Conservation (phyloP, 1,140 invertebrate genomes). For the Pachyrhynchus sulphureomaculatus region DNA sequence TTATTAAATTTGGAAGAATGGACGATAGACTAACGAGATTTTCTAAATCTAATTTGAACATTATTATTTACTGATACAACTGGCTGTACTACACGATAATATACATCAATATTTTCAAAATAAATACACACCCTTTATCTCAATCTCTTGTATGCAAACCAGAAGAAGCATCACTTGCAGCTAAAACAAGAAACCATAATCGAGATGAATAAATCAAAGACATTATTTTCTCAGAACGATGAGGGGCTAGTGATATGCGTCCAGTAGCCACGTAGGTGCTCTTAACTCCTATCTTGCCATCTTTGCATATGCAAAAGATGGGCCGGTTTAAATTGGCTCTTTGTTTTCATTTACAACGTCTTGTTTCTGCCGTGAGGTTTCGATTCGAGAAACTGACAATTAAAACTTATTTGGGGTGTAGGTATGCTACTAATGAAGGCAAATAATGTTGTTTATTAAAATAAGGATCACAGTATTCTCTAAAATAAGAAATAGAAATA, state of each 20-base stretch:
- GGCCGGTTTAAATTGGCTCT: constrained; percentile 46
- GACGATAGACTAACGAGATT: too few species aligned
- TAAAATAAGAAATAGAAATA: too few species aligned
- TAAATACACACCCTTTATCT: background rate
- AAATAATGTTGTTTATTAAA: background rate
- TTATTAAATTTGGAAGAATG: too few species aligned
- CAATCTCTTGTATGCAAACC: constrained; percentile 15
- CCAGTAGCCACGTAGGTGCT: constrained; percentile 36
- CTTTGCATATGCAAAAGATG: constrained; percentile 35
- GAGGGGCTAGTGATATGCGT: constrained; percentile 34
- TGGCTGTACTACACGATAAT: too few species aligned
- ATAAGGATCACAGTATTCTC: too few species aligned
- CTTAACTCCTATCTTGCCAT: constrained; percentile 27
- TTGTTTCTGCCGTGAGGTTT: background rate
- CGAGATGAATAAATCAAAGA: constrained; percentile 44
- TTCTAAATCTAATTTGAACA: too few species aligned
- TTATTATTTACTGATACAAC: too few species aligned
- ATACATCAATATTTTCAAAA: too few species aligned
- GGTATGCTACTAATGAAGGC: background rate
- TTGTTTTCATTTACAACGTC: constrained; percentile 41
- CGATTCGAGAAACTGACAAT: constrained; percentile 2
- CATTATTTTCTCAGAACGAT: constrained; percentile 38
- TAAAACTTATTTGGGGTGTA: background rate
- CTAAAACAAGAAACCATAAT: constrained; percentile 28
- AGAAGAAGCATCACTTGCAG: background rate